A percentile compares a stretch with the other conserved stretches of the same genome.
Evolutionary conservation across 1,140 invertebrate species (phyloP).

Genomic region (Drosophila serrata): DNA sequence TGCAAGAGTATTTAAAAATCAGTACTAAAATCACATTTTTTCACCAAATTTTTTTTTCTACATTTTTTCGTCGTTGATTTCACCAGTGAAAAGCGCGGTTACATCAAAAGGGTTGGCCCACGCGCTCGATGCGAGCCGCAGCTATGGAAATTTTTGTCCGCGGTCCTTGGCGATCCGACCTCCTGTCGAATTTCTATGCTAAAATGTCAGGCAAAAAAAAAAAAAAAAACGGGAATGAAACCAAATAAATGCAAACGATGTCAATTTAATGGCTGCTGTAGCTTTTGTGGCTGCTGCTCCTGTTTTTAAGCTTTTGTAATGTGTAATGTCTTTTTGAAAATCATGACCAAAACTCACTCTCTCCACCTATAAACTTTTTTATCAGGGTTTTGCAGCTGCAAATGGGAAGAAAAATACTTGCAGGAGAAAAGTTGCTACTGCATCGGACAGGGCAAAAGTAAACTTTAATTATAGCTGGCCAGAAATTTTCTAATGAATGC

Average conservation of each 20-base stretch:
- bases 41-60: slow-evolving; percentile 42
- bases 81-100: slow-evolving; percentile 72
- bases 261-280: slow-evolving; percentile 78
- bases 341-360: slow-evolving; percentile 31
- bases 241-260: slow-evolving; percentile 80
- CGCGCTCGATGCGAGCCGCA: slow-evolving; percentile 34
- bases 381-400: slow-evolving; percentile 61
- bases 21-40: not conserved
- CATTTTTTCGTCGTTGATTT: slow-evolving; percentile 69
- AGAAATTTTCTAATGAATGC: slow-evolving; percentile 74
- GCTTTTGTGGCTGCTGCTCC: slow-evolving; percentile 57
- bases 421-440: slow-evolving; percentile 65
- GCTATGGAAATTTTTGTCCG: slow-evolving; percentile 75
- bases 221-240: slow-evolving; percentile 69
- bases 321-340: slow-evolving; percentile 76
- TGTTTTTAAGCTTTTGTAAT: slow-evolving; percentile 52
- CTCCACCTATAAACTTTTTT: slow-evolving; percentile 73
- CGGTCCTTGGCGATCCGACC: slow-evolving; percentile 21
- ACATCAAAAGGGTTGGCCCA: slow-evolving; percentile 81
- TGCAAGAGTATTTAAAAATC: slow-evolving; percentile 19
- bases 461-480: slow-evolving; percentile 81
- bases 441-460: slow-evolving; percentile 76
- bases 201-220: slow-evolving; percentile 75
- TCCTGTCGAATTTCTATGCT: slow-evolving; percentile 81
- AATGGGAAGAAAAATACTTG: slow-evolving; percentile 22